Evolutionary conservation across 2,113 vertebrate genomes (phyloP), one percentile per base, ranked within the genome.

Genomic region (Crotalus tigris): DNA sequence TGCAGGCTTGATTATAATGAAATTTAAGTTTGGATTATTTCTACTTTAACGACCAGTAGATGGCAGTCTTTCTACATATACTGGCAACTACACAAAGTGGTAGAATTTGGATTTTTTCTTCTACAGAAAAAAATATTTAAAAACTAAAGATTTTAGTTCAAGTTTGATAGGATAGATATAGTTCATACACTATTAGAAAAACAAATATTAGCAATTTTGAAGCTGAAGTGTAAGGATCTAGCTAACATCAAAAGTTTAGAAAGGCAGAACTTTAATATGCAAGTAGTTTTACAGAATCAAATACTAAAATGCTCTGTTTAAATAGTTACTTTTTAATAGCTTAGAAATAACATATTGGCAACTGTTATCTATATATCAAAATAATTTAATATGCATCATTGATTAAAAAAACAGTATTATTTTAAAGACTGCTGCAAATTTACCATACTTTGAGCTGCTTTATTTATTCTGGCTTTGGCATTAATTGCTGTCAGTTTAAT

Each of bases 51-150:
- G 5, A 23, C 26, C 93, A 54, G 93, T 95, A 96, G 95, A 90
- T 95, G 95, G 95, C 96, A 96, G 64, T 5, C 93, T 93, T 92
- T 92, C 46, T 44, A 94, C 64, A 0, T 0, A 0, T 69, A 3
- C 57, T 61, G 39, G 26, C 11, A 54, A n/a, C 24, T 81, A n/a
- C 10, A 15, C 15, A 10, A 33, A 61, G 39, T 39, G 17, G 10
- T 26, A 88, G 7, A 88, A n/a, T n/a, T 13, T 59, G 49, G 44
- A 81, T 29, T 11, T 57, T 91, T 55, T 19, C 1, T 39, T 55
- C 29, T 57, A n/a, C 7, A 51, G 58, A 89, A 1, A 21, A 89
- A 81, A 57, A 49, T 21, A 39, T 8, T 53, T 53, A 53, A 64
- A 19, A 75, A 39, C 54, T 51, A 8, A 81, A n/a, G 5, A 9